A percentile compares a stretch with the other conserved stretches of the same genome.
phyloP scores from a whole-genome alignment of 2,113 vertebrate genomes.

The Ia io region DNA sequence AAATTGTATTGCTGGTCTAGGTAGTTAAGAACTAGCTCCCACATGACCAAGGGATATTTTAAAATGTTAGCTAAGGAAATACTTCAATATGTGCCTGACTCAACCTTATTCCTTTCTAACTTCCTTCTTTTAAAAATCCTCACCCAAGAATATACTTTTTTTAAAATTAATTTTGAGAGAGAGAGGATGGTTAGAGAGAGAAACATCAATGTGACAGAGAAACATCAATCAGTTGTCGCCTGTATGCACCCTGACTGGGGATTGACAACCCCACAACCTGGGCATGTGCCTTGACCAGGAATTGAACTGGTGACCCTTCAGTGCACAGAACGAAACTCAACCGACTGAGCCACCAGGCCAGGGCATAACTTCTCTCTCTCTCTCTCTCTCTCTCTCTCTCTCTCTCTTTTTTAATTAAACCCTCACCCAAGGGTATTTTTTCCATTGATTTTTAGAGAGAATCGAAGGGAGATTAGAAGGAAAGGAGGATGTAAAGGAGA shows the following conservation, averaged over 20 bases:
- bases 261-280: background rate
- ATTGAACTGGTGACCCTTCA: background rate
- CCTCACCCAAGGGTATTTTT: no score
- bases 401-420: no score
- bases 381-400: no score
- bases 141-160: background rate
- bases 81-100: background rate
- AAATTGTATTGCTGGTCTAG: background rate
- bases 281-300: background rate
- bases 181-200: background rate
- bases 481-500: no score
- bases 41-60: background rate
- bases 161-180: background rate
- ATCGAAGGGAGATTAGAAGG: no score
- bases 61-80: slow-evolving; percentile 28
- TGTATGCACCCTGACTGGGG: background rate
- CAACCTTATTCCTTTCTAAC: background rate
- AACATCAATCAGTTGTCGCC: background rate
- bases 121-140: background rate
- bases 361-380: no score
- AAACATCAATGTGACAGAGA: background rate
- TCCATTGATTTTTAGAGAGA: no score
- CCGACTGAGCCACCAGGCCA: background rate
- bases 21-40: background rate
- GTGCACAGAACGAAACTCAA: background rate